Base-by-base conservation (phyloP, 2,888 invertebrate genomes). In the Mythimna pallens region DNA sequence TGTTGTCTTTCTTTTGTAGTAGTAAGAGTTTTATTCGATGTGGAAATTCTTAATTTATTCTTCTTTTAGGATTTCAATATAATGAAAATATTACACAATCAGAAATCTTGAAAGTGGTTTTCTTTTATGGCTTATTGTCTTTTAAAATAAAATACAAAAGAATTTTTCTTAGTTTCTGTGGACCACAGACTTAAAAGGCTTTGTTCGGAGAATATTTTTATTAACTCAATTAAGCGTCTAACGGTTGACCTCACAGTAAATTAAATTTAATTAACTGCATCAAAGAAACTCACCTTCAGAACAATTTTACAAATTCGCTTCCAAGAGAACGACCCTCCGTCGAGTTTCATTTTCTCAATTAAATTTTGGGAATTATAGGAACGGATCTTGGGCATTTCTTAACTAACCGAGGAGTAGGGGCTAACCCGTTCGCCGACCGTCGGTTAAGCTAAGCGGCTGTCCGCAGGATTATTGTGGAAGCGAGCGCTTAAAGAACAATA, bases 351-450 rank as follows among this genome's bases (percentile, higher is more conserved):
- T 86, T 86, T 77, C 76, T 74, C 83, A 83, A 87, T 86, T 83
- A 78, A 83, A 87, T 87, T 89, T 86, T 69, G 80, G 76, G 75
- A 88, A 88, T 88, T 81, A 82, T 74, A 75, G 73, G 80, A 79
- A 67, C 54, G 73, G 62, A 80, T 75, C 82, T 87, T 76, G 75
- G 78, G 77, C 70, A 84, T 86, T 86, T 83, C 81, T 84, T 86
- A 84, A 86, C 86, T 86, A 81, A 80, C 86, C 84, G 76, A 57
- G 54, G 78, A 84, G 82, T 82, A 76, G 71, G 77, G 77, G 79
- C 78, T 81, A 80, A 80, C 80, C 73, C 73, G 73, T 65, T 75
- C 64, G 55, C 66, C 62, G 50, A 62, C 63, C 20, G 30, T 75
- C 36, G 70, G 70, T 78, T 69, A 65, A 65, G 67, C 64, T 66